These are phyloP conservation scores for Potorous gilbertii DNA, from an alignment of 2,797 vertebrate genomes.

Conservation along the genomic window DNA sequence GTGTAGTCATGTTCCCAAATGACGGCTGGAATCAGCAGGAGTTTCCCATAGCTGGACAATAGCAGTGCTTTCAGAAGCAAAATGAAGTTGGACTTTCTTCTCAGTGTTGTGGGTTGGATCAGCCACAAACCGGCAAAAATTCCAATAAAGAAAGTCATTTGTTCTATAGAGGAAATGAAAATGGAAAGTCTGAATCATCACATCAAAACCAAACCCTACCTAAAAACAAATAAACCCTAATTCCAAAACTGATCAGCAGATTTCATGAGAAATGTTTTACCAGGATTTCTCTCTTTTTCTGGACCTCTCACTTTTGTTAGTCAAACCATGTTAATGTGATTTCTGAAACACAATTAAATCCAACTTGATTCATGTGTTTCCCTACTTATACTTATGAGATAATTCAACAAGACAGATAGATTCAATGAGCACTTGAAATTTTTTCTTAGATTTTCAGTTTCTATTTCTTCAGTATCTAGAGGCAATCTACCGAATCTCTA, in stretches of 20 bases:
- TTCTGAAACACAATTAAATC: slow-evolving; percentile 1
- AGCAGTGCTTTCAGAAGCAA: slow-evolving; percentile 93
- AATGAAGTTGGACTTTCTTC: slow-evolving; percentile 79
- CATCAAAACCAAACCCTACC: slow-evolving; percentile 13
- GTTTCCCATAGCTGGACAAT: slow-evolving; percentile 96
- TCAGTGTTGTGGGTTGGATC: slow-evolving; percentile 77
- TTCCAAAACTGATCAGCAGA: neutral
- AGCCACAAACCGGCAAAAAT: slow-evolving; percentile 90
- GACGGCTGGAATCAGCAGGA: slow-evolving; percentile 95
- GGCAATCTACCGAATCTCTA: neutral
- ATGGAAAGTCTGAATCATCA: slow-evolving; percentile 52
- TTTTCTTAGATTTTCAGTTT: neutral
- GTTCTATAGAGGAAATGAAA: slow-evolving; percentile 86
- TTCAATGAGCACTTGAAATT: neutral
- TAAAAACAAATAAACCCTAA: neutral
- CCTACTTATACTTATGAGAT: neutral
- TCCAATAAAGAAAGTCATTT: slow-evolving; percentile 90
- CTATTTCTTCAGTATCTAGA: neutral
- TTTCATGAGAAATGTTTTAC: slow-evolving; percentile 1
- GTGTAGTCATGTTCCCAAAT: slow-evolving; percentile 99
- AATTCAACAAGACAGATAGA: neutral
- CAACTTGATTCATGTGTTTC: slow-evolving; percentile 8
- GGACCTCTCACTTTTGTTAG: neutral
- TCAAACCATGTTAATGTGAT: neutral
- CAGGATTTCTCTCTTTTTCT: neutral